Conservation (phyloP, 2,888 invertebrate genomes). For the Labia minor region DNA sequence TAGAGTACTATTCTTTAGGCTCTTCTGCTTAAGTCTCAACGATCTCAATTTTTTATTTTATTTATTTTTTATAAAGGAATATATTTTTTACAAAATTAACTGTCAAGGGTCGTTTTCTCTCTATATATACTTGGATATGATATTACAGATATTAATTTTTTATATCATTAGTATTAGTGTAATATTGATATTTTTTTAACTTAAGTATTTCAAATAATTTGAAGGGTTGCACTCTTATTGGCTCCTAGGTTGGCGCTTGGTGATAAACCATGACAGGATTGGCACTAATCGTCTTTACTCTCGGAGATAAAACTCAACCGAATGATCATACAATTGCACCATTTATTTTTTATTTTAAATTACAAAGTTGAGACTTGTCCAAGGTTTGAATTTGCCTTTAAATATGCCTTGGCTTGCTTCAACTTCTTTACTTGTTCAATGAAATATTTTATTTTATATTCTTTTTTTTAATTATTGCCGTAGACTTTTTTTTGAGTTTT, state of each 20-base stretch:
- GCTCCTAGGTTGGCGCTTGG: constrained; percentile 2
- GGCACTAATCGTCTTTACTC: constrained; percentile 4
- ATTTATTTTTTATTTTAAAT: neutral
- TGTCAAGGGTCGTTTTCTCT: no score
- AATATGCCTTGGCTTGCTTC: neutral
- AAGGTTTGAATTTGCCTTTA: neutral
- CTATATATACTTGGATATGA: no score
- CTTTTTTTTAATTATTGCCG: neutral
- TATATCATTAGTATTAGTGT: no score
- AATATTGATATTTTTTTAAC: no score
- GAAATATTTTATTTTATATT: neutral
- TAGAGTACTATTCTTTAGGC: no score
- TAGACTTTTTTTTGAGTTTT: neutral
- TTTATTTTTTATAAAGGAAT: no score
- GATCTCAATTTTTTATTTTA: no score
- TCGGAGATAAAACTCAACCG: neutral
- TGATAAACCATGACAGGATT: neutral
- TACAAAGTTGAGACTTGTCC: neutral
- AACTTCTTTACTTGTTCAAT: neutral
- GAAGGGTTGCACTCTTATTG: neutral
- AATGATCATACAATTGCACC: neutral
- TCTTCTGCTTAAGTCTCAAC: no score
- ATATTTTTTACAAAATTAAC: no score
- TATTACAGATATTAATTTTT: no score
- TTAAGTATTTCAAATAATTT: no score